phyloP scores from a whole-genome alignment of 2,888 invertebrate genomes.

The Metallyticus violacea region DNA sequence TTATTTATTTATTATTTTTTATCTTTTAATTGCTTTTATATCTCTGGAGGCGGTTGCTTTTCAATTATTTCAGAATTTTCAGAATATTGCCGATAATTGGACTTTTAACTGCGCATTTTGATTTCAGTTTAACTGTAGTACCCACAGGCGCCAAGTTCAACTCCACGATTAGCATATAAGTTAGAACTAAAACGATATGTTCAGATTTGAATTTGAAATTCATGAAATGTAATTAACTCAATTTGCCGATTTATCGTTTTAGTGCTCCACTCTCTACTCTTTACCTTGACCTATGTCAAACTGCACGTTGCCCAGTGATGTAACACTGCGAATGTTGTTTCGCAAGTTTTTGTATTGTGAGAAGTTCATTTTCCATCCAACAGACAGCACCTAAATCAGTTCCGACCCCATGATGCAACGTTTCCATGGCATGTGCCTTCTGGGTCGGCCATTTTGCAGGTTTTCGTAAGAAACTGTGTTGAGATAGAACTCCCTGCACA shows the following conservation, averaged over 20 bases:
- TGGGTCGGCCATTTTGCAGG: constrained; percentile 67
- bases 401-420: constrained; percentile 51
- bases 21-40: too few species aligned
- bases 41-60: too few species aligned
- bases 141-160: too few species aligned
- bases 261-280: background rate
- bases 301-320: background rate
- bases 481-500: constrained; percentile 57
- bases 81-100: too few species aligned
- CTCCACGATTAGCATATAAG: too few species aligned
- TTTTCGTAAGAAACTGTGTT: constrained; percentile 63
- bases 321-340: background rate
- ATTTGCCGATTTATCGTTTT: background rate
- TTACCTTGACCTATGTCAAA: background rate
- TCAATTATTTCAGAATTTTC: too few species aligned
- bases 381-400: constrained; percentile 29
- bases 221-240: too few species aligned
- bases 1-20: too few species aligned
- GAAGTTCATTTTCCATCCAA: constrained; percentile 4
- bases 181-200: too few species aligned
- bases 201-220: too few species aligned
- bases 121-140: too few species aligned
- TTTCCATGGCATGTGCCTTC: constrained; percentile 63
- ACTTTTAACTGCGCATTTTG: too few species aligned
- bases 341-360: background rate